phyloP scores from a whole-genome alignment of 2,113 vertebrate species.

The Synchiropus splendidus region DNA sequence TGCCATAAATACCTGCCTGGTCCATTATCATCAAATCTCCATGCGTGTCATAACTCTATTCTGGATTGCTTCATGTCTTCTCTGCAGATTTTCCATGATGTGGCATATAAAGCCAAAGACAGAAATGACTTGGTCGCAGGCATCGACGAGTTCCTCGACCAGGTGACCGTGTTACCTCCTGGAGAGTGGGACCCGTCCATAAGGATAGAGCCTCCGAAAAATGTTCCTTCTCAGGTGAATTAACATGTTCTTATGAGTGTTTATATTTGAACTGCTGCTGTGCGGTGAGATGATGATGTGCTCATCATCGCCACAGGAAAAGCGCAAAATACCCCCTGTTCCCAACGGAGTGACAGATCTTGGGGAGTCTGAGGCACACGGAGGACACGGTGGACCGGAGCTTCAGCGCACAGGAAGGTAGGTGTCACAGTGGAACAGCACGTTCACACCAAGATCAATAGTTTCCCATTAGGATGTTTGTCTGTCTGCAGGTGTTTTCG shows the following conservation, averaged over 20 bases:
- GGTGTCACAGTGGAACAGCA: constrained; percentile 32
- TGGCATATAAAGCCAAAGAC: constrained; percentile 98
- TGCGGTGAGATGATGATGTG: constrained; percentile 3
- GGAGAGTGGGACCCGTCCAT: constrained; percentile 99
- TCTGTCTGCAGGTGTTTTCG: too few relatives aligned
- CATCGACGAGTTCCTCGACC: constrained; percentile 97
- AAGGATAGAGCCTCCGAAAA: constrained; percentile 97
- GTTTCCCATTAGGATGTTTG: too few relatives aligned
- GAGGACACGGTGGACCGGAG: constrained; percentile 91
- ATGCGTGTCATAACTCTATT: too few relatives aligned
- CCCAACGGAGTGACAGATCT: constrained; percentile 91
- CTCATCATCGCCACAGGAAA: constrained; percentile 72
- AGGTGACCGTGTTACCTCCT: constrained; percentile 96
- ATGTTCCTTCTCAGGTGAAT: constrained; percentile 92
- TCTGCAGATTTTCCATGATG: constrained; percentile 89
- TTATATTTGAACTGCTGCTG: not conserved
- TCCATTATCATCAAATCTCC: too few relatives aligned
- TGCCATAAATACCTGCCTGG: too few relatives aligned
- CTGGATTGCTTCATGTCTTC: not conserved
- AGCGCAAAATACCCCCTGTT: constrained; percentile 88
- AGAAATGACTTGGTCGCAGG: constrained; percentile 92
- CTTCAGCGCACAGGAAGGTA: constrained; percentile 91
- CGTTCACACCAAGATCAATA: too few relatives aligned
- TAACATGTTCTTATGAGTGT: too few relatives aligned
- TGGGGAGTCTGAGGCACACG: constrained; percentile 78